phyloP scores from a whole-genome alignment of 2,797 vertebrate genomes.

The Champsocephalus gunnari region DNA sequence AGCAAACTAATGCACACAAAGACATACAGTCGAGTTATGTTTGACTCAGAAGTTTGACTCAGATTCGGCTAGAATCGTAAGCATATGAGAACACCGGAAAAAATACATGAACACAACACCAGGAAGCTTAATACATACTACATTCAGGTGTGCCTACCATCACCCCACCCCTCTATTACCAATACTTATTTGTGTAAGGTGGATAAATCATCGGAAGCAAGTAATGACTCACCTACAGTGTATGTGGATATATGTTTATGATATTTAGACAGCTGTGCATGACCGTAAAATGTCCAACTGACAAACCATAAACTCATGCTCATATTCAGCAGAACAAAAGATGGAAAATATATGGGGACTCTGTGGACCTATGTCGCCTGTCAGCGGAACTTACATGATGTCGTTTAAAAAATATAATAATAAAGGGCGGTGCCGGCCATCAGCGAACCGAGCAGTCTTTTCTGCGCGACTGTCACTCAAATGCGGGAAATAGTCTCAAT shows the following conservation, averaged over 20 bases:
- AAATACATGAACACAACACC: constrained; percentile 19
- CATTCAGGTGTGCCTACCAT: too few relatives aligned
- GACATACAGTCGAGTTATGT: constrained; percentile 52
- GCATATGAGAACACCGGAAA: not conserved
- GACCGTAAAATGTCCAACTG: too few relatives aligned
- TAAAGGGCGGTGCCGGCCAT: too few relatives aligned
- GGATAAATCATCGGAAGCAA: too few relatives aligned
- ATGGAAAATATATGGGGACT: not conserved
- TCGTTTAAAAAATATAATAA: too few relatives aligned
- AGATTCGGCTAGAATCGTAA: constrained; percentile 1
- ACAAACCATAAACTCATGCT: not conserved
- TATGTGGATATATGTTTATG: too few relatives aligned
- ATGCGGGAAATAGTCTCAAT: too few relatives aligned
- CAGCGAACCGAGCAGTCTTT: too few relatives aligned
- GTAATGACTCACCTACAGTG: too few relatives aligned
- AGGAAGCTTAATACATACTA: not conserved
- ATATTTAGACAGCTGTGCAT: not conserved
- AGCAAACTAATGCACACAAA: constrained; percentile 46
- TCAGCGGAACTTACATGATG: too few relatives aligned
- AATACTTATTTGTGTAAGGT: not conserved
- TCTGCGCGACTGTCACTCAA: too few relatives aligned
- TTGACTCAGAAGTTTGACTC: constrained; percentile 2
- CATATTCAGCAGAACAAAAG: not conserved
- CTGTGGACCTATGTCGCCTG: too few relatives aligned
- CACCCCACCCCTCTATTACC: not conserved